Conservation (phyloP, 2,113 vertebrate species). For the Tinamus guttatus region DNA sequence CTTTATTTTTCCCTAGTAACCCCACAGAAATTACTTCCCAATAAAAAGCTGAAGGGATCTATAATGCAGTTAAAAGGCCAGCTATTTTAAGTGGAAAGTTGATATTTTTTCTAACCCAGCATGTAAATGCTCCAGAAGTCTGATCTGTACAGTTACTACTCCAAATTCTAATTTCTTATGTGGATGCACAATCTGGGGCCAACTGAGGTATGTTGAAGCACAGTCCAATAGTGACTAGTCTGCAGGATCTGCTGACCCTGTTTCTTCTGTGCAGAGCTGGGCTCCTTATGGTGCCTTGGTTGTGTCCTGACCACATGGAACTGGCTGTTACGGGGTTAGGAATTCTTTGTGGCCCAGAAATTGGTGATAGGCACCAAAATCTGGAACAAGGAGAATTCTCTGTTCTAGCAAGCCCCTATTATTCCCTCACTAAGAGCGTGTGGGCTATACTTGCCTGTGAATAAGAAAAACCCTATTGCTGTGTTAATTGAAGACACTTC, state of each 20-base stretch:
- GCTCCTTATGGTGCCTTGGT: neutral
- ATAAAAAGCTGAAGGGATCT: neutral
- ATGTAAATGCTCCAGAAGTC: neutral
- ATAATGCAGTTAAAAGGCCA: slow-evolving; percentile 15
- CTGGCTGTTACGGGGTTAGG: neutral
- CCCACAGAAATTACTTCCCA: neutral
- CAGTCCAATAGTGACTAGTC: neutral
- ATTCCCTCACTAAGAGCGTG: neutral
- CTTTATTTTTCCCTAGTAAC: neutral
- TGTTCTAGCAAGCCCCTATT: neutral
- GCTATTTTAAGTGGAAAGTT: neutral
- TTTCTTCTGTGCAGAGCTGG: neutral
- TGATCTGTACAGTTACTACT: neutral
- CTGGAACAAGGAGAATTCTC: neutral
- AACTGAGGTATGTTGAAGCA: neutral
- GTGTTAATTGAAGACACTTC: neutral
- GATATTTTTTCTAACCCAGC: neutral
- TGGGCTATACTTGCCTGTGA: neutral
- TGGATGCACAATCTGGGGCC: neutral
- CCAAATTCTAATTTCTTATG: neutral
- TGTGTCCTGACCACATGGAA: neutral
- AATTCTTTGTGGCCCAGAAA: neutral
- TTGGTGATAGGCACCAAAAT: neutral
- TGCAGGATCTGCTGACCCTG: neutral
- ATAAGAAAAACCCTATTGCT: neutral